Conservation (phyloP, 2,888 invertebrate species). For the Hypsopygia costalis region DNA sequence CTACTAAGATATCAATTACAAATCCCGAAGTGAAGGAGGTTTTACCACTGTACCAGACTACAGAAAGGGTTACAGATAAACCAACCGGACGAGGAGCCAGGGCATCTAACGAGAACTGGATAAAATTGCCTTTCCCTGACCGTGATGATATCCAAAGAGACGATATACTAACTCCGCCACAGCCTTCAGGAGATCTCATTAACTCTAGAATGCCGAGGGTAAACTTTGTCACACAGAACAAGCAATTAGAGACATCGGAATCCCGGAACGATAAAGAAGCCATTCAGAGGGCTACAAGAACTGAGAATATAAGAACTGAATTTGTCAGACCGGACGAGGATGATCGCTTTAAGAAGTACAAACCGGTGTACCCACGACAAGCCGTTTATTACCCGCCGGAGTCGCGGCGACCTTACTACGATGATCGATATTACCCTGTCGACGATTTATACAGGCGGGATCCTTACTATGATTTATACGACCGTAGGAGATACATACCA, state of each 20-base stretch:
- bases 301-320: slow-evolving; percentile 67
- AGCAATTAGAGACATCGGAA: slow-evolving; percentile 70
- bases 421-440: slow-evolving; percentile 55
- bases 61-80: slow-evolving; percentile 68
- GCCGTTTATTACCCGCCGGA: slow-evolving; percentile 73
- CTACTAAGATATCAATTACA: slow-evolving; percentile 63
- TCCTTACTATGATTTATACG: slow-evolving; percentile 63
- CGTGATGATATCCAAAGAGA: slow-evolving; percentile 50
- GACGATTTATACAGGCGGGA: slow-evolving; percentile 67
- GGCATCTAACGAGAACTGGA: slow-evolving; percentile 82
- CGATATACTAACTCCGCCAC: slow-evolving; percentile 73
- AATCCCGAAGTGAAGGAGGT: slow-evolving; percentile 50
- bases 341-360: slow-evolving; percentile 44
- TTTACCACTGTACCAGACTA: slow-evolving; percentile 54
- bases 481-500: slow-evolving; percentile 50
- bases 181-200: slow-evolving; percentile 76
- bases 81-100: slow-evolving; percentile 81
- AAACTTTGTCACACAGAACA: slow-evolving; percentile 84
- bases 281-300: slow-evolving; percentile 60
- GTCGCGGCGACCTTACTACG: slow-evolving; percentile 59
- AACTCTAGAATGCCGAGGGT: slow-evolving; percentile 83
- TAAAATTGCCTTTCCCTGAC: slow-evolving; percentile 78
- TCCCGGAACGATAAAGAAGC: slow-evolving; percentile 73
- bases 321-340: slow-evolving; percentile 68
- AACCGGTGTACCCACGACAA: slow-evolving; percentile 69